Base-by-base conservation (phyloP, 2,797 vertebrate species). In the Rhinophrynus dorsalis region DNA sequence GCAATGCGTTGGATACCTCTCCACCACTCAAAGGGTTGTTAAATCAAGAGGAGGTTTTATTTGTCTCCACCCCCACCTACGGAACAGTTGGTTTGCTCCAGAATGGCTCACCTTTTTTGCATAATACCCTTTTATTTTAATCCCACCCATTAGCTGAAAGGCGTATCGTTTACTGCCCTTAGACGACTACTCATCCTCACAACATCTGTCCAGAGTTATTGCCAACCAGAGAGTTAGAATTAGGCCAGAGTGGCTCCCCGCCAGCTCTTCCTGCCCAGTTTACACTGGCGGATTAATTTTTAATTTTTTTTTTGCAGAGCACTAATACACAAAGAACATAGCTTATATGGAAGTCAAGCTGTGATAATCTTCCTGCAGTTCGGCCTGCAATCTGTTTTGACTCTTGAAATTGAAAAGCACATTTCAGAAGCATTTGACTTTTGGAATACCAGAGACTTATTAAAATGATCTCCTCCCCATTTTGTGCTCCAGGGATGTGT, bases 321-420 rank as follows among this genome's bases (percentile, higher is more conserved):
- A 55, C 18, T 68, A 68, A 58, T 68, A 55, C 55, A 68, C 55
- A 48, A 47, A 58, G 65, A 21, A 58, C 32, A n/a, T 10, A 55
- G 54, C 23, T 68, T 58, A 68, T 38, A 21, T 20, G 23, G 65
- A 29, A 40, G 12, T 38, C 54, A 18, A 26, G 37, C 63, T 66
- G 63, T 33, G 65, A 26, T 68, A 59, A 68, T 50, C 65, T 50
- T 45, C n/a, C 21, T 5, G 11, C 2, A 13, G 38, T 26, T 48
- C 23, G 54, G 32, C 2, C 44, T 15, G 6, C 65, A 68, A 50
- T 68, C 65, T 58, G 65, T 58, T 58, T 58, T 58, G 54, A 67
- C 54, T 57, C 27, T 45, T 67, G 30, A 37, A 58, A 67, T 67
- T 18, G 13, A 58, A 57, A 67, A 48, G 37, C n/a, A 55, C 63